These are phyloP conservation scores for Myopa tessellatipennis DNA, from an alignment of 2,888 invertebrate genomes.

Conservation along the genomic window DNA sequence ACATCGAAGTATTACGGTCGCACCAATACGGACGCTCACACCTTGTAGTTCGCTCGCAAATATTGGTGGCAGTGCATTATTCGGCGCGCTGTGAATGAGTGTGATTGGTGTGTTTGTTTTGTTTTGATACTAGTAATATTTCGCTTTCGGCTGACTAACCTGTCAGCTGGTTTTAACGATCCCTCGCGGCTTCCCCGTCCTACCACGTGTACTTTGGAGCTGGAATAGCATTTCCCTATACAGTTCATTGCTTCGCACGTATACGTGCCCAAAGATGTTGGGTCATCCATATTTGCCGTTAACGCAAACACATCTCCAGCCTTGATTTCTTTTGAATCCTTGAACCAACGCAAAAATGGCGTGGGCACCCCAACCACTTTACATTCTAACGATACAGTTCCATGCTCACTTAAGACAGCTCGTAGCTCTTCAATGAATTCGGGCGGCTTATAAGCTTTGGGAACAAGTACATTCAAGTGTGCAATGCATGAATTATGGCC, in stretches of 20 bases:
- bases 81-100: constrained; percentile 55
- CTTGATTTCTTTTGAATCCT: constrained; percentile 88
- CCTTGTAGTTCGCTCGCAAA: constrained; percentile 81
- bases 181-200: constrained; percentile 79
- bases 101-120: not conserved
- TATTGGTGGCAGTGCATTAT: constrained; percentile 76
- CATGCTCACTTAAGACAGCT: constrained; percentile 86
- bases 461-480: constrained; percentile 83
- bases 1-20: constrained; percentile 78
- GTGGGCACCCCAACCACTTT: constrained; percentile 93
- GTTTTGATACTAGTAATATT: not conserved
- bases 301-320: constrained; percentile 91
- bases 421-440: constrained; percentile 87
- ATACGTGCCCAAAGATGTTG: constrained; percentile 87
- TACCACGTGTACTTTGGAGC: constrained; percentile 85
- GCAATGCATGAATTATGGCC: constrained; percentile 83
- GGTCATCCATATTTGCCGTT: constrained; percentile 85
- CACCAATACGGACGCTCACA: constrained; percentile 82
- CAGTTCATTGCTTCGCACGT: constrained; percentile 90
- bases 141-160: constrained; percentile 65
- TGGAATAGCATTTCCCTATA: constrained; percentile 86
- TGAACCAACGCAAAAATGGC: constrained; percentile 80
- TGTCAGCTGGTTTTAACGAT: constrained; percentile 76
- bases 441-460: constrained; percentile 88
- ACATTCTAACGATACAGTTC: constrained; percentile 90